Evolutionary conservation across 2,113 vertebrate genomes (phyloP).

Genomic region (Prolemur simus): DNA sequence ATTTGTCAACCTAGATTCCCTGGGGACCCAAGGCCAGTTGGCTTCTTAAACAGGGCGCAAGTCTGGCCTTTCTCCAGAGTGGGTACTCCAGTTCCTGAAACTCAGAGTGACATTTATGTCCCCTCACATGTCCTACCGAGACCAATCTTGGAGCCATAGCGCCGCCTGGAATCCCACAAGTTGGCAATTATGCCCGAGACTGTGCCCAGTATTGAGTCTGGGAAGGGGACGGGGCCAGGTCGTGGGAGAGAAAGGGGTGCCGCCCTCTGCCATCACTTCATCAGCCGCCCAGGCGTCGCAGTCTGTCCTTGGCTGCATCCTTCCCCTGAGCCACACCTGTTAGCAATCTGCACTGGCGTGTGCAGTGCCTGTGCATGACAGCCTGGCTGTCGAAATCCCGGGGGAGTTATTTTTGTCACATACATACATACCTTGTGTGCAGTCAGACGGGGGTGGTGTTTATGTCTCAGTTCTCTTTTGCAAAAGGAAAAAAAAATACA

Average conservation of each 20-base stretch:
- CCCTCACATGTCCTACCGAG: neutral
- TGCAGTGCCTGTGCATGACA: neutral
- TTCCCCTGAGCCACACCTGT: conserved; percentile 14
- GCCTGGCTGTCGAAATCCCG: conserved; percentile 12
- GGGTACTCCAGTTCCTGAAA: neutral
- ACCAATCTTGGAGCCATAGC: neutral
- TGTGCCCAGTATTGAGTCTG: neutral
- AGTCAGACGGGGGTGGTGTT: conserved; percentile 44
- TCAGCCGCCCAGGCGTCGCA: neutral
- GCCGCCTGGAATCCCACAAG: neutral
- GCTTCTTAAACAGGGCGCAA: neutral
- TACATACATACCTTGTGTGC: conserved; percentile 53
- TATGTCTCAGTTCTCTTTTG: conserved; percentile 49
- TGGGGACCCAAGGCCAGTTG: neutral
- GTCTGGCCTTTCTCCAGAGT: neutral
- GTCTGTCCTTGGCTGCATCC: neutral
- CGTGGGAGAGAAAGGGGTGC: neutral
- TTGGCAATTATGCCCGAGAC: neutral
- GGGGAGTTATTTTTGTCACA: conserved; percentile 12
- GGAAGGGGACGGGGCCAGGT: neutral
- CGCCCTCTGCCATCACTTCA: neutral
- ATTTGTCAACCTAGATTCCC: neutral
- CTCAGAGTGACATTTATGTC: neutral
- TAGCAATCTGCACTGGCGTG: neutral
- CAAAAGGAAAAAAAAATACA: conserved; percentile 43